Percentiles rank a stretch among this genome's conserved stretches.
Conservation (phyloP, 2,888 invertebrate genomes). For the Papilio gigon region DNA sequence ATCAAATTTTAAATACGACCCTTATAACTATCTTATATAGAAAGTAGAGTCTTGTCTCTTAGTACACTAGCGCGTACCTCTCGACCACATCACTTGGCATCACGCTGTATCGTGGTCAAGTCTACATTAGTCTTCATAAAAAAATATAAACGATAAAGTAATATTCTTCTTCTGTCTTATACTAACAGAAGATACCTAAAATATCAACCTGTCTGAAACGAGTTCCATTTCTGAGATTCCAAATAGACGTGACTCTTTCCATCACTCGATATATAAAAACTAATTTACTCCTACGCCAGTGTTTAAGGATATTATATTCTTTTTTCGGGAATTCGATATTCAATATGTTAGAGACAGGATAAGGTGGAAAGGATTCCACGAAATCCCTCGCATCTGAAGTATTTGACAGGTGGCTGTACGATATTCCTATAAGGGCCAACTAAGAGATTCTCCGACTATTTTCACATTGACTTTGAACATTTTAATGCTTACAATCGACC, state of each 20-base stretch:
- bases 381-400: slow-evolving; percentile 51
- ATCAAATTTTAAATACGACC: neutral
- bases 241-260: neutral
- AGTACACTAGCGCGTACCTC: too few species aligned
- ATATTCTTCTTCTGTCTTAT: neutral
- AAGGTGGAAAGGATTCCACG: slow-evolving; percentile 60
- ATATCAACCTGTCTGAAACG: too few species aligned
- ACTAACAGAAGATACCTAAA: too few species aligned
- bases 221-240: neutral
- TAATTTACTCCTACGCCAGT: neutral
- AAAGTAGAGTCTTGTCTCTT: too few species aligned
- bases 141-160: too few species aligned
- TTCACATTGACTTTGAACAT: neutral
- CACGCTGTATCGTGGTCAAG: too few species aligned
- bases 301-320: slow-evolving; percentile 45
- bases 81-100: too few species aligned
- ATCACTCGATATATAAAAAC: neutral
- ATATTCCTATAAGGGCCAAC: slow-evolving; percentile 10
- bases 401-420: slow-evolving; percentile 46
- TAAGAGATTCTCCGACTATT: neutral
- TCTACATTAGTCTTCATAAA: too few species aligned
- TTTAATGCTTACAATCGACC: neutral
- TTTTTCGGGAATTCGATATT: slow-evolving; percentile 51
- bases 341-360: slow-evolving; percentile 65
- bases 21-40: too few species aligned